Evolutionary conservation across 2,113 vertebrate species (phyloP).

Genomic region (Plectropomus leopardus): DNA sequence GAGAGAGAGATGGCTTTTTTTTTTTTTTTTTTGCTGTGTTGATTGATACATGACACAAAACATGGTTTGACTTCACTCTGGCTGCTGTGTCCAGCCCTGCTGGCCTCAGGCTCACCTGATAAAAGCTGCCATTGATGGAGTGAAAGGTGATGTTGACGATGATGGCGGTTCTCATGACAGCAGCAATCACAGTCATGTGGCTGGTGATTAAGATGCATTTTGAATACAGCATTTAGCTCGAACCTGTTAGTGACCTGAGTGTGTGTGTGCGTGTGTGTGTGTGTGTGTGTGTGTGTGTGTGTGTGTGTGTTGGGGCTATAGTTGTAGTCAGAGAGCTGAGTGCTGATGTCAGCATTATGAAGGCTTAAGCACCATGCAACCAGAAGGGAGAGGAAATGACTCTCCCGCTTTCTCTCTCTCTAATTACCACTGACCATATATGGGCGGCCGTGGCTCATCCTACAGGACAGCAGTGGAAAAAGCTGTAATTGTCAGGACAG

Average conservation of each 20-base stretch:
- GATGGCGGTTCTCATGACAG: conserved; percentile 57
- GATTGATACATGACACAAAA: conserved; percentile 7
- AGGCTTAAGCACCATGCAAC: conserved; percentile 79
- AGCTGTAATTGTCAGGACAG: conserved; percentile 45
- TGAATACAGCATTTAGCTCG: conserved; percentile 27
- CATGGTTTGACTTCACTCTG: not conserved
- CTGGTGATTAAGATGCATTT: conserved; percentile 41
- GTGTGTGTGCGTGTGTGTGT: conserved; percentile 48
- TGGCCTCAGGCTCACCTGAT: conserved; percentile 1
- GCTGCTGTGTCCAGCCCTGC: conserved; percentile 6
- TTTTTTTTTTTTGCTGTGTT: not conserved
- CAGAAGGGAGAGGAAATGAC: conserved; percentile 77
- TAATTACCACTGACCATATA: conserved; percentile 78
- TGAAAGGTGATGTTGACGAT: conserved; percentile 38
- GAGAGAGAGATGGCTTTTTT: not conserved
- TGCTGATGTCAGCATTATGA: conserved; percentile 85
- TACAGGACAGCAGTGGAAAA: conserved; percentile 48
- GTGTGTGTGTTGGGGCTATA: conserved; percentile 36
- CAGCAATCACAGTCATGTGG: conserved; percentile 25
- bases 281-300: conserved; percentile 44
- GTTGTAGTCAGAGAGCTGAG: conserved; percentile 66
- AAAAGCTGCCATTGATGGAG: conserved; percentile 25
- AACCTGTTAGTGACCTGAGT: conserved; percentile 52
- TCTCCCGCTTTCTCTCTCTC: conserved; percentile 48
- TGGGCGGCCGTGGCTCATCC: conserved; percentile 42